A percentile compares a stretch with the other conserved stretches of the same genome.
phyloP scores from a whole-genome alignment of 2,888 invertebrate species.

The Strigamia maritima region DNA sequence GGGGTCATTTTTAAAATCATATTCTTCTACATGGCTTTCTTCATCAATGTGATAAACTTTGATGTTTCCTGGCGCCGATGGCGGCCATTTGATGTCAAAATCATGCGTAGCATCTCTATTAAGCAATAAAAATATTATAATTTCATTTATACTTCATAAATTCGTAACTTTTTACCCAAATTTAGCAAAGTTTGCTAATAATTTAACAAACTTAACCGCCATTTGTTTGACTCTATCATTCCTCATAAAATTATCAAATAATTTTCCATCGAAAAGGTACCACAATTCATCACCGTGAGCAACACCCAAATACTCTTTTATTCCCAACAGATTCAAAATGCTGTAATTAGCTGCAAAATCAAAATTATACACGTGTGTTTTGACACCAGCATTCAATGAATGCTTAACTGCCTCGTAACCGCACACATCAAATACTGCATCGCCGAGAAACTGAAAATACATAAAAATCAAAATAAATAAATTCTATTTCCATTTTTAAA shows the following conservation, averaged over 20 bases:
- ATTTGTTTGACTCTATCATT: neutral
- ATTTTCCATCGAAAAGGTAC: neutral
- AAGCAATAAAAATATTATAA: neutral
- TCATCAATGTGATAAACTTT: neutral
- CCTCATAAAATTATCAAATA: neutral
- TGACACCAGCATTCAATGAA: neutral
- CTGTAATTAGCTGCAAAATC: neutral
- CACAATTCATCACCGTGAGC: conserved; percentile 1
- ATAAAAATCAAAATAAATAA: conserved; percentile 1
- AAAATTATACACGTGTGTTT: conserved; percentile 3
- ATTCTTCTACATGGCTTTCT: neutral
- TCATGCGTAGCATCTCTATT: neutral
- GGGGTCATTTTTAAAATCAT: neutral
- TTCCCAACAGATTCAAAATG: neutral
- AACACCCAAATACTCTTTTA: neutral
- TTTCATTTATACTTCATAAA: neutral
- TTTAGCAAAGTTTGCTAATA: neutral
- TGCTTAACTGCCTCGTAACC: neutral
- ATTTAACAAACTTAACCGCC: neutral
- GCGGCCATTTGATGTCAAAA: neutral
- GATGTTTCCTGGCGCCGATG: neutral
- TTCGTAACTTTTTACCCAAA: neutral
- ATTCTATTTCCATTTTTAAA: neutral
- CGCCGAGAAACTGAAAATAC: conserved; percentile 5
- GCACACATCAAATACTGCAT: neutral